These are phyloP conservation scores for Digitonthophagus gazella DNA, from an alignment of 2,888 invertebrate genomes.

Conservation along the genomic window DNA sequence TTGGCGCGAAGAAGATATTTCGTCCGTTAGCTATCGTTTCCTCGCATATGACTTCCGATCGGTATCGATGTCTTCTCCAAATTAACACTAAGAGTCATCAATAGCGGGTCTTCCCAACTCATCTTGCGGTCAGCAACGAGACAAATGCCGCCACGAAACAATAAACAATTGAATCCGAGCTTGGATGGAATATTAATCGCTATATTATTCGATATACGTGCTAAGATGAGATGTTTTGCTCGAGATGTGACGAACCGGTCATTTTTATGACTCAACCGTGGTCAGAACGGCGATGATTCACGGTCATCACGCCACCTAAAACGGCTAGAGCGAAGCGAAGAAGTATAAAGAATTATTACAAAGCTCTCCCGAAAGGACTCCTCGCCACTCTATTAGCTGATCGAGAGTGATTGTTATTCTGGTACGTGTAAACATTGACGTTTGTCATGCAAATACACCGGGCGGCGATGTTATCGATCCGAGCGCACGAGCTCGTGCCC, in stretches of 20 bases:
- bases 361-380: neutral
- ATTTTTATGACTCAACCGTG: slow-evolving; percentile 4
- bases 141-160: neutral
- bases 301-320: slow-evolving; percentile 2
- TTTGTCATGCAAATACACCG: slow-evolving; percentile 23
- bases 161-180: slow-evolving; percentile 4
- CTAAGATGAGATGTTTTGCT: slow-evolving; percentile 4
- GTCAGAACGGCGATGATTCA: neutral
- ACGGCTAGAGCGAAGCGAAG: neutral
- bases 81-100: too few relatives aligned
- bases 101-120: neutral
- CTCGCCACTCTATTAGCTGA: neutral
- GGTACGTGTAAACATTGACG: slow-evolving; percentile 25
- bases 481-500: neutral
- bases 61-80: too few relatives aligned
- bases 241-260: neutral
- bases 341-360: neutral
- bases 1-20: too few relatives aligned
- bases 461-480: slow-evolving; percentile 1
- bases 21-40: too few relatives aligned
- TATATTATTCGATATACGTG: slow-evolving; percentile 3
- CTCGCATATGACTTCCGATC: too few relatives aligned
- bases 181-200: slow-evolving; percentile 5
- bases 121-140: neutral
- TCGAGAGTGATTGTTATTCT: slow-evolving; percentile 25